phyloP scores from a whole-genome alignment of 2,888 invertebrate genomes.

The Xylocampa areola region DNA sequence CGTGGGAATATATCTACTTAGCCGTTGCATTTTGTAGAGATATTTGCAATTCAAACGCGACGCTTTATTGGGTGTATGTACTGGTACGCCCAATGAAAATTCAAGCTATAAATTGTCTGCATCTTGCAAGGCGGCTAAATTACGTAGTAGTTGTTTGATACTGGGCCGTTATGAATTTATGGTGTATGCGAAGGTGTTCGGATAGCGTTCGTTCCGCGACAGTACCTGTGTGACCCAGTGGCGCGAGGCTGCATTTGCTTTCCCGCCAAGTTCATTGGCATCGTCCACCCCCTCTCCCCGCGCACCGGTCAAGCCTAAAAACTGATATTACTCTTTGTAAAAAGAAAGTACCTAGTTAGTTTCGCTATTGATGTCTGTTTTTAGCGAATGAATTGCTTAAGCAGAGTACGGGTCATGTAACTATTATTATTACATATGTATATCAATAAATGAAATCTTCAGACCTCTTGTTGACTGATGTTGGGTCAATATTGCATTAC shows the following conservation, averaged over 20 bases:
- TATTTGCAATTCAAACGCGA: conserved; percentile 76
- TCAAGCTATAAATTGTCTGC: conserved; percentile 69
- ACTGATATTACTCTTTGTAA: conserved; percentile 80
- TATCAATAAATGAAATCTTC: conserved; percentile 61
- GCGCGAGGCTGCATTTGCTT: conserved; percentile 80
- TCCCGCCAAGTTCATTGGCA: conserved; percentile 87
- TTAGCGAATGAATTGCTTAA: conserved; percentile 64
- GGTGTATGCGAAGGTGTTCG: conserved; percentile 68
- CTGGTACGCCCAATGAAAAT: conserved; percentile 68
- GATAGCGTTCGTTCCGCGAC: conserved; percentile 72
- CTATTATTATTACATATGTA: no score
- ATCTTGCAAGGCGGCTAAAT: conserved; percentile 70
- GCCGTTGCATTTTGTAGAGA: conserved; percentile 63
- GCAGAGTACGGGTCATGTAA: conserved; percentile 38
- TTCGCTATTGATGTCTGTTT: conserved; percentile 77
- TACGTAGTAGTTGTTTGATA: conserved; percentile 64
- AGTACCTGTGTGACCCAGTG: conserved; percentile 82
- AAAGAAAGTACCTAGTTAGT: conserved; percentile 84
- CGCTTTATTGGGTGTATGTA: conserved; percentile 70
- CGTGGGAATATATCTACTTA: conserved; percentile 75
- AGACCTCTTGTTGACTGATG: conserved; percentile 43
- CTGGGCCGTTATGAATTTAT: conserved; percentile 65
- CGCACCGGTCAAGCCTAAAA: conserved; percentile 74
- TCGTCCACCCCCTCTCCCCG: conserved; percentile 61
- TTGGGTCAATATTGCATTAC: conserved; percentile 51